Percentiles rank a stretch among this genome's conserved stretches.
phyloP scores from a whole-genome alignment of 2,113 vertebrate genomes.

The Callithrix jacchus region DNA sequence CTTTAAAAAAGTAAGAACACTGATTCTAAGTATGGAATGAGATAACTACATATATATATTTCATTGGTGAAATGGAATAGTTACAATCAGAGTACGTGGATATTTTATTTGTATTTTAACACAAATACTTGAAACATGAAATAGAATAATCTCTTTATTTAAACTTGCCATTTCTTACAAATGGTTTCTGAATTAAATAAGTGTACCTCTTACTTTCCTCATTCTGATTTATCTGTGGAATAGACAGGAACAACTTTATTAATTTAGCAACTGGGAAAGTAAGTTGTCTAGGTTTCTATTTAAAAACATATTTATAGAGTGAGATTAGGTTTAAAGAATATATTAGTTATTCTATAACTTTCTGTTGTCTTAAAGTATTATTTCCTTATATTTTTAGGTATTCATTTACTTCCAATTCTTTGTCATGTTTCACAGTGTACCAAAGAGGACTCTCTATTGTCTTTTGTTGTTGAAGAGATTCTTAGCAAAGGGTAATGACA shows the following conservation, averaged over 20 bases:
- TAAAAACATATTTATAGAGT: not conserved
- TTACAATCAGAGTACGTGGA: not conserved
- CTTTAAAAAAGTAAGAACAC: not conserved
- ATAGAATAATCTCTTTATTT: not conserved
- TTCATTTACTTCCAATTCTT: not conserved
- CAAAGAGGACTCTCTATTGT: not conserved
- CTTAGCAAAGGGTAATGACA: not conserved
- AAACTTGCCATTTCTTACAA: not conserved
- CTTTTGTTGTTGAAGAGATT: conserved; percentile 29
- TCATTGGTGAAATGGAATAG: not conserved
- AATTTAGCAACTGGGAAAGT: not conserved
- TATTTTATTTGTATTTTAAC: conserved; percentile 32
- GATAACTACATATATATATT: not conserved
- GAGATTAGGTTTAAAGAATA: not conserved
- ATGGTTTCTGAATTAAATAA: not conserved
- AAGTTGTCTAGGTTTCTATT: not conserved
- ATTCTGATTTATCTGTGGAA: not conserved
- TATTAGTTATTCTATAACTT: not conserved
- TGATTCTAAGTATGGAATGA: not conserved
- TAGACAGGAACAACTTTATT: not conserved
- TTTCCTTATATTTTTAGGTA: not conserved
- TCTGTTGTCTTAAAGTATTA: not conserved
- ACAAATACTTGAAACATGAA: not conserved
- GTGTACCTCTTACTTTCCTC: not conserved
- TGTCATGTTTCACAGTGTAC: not conserved